Evolutionary conservation across 2,888 invertebrate genomes (phyloP), one percentile per base, ranked within the genome.

Genomic region (Trimorus sp.): DNA sequence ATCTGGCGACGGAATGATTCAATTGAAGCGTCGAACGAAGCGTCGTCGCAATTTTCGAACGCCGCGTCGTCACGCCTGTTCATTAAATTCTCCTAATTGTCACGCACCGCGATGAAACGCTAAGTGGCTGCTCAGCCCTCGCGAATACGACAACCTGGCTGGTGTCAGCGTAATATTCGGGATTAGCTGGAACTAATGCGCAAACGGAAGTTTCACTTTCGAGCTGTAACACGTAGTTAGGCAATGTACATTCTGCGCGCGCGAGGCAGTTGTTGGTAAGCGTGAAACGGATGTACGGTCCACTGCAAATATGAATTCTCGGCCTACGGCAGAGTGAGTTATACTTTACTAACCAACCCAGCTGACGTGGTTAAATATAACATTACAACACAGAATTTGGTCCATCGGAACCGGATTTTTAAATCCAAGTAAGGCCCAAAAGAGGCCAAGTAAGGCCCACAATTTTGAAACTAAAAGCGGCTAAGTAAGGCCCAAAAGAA

Each of bases 201-300:
- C 89, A 89, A 90, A 89, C 90, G 89, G 88, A 90, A 90, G 90
- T 90, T 90, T 90, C 89, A 89, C 89, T 90, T 90, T 88, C 89
- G 85, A 87, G 89, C 87, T 84, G 85, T 83, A 87, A 83, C 84
- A 85, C 87, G 86, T 85, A 85, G 86, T 82, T 84, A 85, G 84
- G 85, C 84, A 85, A 69, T 77, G 83, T 65, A 71, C 75, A 76
- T 79, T 71, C 56, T 54, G 58, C 51, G 65, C 68, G 79, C 76
- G 77, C 62, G 71, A 79, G 77, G 58, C 49, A 88, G 88, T 88
- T 87, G 89, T 87, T 87, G 87, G 88, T 88, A 89, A 90, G 91
- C n/a, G n/a, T n/a, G n/a, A n/a, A n/a, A n/a, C n/a, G n/a, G n/a
- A n/a, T n/a, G n/a, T n/a, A n/a, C n/a, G n/a, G n/a, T n/a, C n/a